Percentiles rank a stretch among this genome's conserved stretches.
Evolutionary conservation across 2,113 vertebrate genomes (phyloP).

Genomic region (Dipodomys merriami): DNA sequence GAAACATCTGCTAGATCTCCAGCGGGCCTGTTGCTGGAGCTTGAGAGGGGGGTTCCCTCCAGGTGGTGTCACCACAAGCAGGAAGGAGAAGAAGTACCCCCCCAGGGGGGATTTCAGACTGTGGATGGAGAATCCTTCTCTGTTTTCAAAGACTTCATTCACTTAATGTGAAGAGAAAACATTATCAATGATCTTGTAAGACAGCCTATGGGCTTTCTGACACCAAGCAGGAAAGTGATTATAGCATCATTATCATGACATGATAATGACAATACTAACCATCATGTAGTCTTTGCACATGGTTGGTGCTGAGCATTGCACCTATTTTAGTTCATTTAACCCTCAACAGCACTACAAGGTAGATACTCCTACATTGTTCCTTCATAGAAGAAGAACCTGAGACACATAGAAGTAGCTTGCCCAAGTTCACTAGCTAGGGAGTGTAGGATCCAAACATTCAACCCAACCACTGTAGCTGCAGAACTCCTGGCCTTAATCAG

Average conservation of each 20-base stretch:
- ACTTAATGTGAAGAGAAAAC: not conserved
- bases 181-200: conserved; percentile 48
- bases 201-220: conserved; percentile 27
- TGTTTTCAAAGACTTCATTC: conserved; percentile 21
- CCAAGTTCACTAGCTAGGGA: not conserved
- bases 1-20: conserved; percentile 87
- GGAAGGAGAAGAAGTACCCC: conserved; percentile 21
- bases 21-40: conserved; percentile 75
- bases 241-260: not conserved
- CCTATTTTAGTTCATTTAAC: not conserved
- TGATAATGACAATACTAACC: not conserved
- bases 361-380: not conserved
- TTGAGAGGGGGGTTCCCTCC: not conserved
- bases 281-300: not conserved
- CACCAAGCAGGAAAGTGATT: not conserved
- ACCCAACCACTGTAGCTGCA: not conserved
- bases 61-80: conserved; percentile 53
- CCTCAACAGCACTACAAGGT: not conserved
- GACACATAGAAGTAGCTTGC: not conserved
- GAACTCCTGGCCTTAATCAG: not conserved
- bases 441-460: not conserved
- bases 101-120: not conserved
- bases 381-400: conserved; percentile 33
- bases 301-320: not conserved
- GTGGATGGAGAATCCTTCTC: not conserved